These are phyloP conservation scores for Thamnaconus septentrionalis DNA, from an alignment of 2,113 vertebrate genomes.

Conservation along the genomic window DNA sequence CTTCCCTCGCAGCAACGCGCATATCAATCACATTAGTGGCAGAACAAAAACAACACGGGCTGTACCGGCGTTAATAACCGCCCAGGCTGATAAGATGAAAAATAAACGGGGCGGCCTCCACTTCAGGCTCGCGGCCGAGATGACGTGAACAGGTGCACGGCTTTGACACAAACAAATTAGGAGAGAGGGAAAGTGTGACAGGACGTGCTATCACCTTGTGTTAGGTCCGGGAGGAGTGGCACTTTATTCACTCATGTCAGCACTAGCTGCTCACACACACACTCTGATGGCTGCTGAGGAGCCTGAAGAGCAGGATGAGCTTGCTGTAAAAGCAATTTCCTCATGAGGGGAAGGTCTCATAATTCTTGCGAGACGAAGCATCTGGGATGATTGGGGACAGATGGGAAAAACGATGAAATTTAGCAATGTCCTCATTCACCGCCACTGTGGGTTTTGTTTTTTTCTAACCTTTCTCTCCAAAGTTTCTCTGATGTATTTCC, in stretches of 20 bases:
- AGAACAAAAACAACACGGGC: conserved; percentile 35
- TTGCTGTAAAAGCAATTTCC: conserved; percentile 67
- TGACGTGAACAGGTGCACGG: conserved; percentile 29
- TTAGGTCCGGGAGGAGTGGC: conserved; percentile 51
- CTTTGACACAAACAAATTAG: conserved; percentile 53
- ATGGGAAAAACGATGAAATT: conserved; percentile 44
- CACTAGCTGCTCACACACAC: conserved; percentile 36
- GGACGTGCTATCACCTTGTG: conserved; percentile 53
- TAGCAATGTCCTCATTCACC: conserved; percentile 48
- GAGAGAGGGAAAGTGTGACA: conserved; percentile 42
- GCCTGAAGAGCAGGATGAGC: conserved; percentile 46
- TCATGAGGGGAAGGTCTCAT: conserved; percentile 61
- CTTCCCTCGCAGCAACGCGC: conserved; percentile 19
- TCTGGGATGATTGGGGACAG: conserved; percentile 48
- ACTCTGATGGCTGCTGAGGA: conserved; percentile 30
- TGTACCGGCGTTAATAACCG: conserved; percentile 37
- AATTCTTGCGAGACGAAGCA: conserved; percentile 61
- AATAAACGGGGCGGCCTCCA: conserved; percentile 26
- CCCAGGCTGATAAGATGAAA: conserved; percentile 38
- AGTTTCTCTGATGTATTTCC: conserved; percentile 53
- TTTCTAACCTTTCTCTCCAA: conserved; percentile 50
- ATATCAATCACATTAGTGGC: conserved; percentile 49
- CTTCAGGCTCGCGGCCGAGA: conserved; percentile 34
- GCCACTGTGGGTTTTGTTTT: conserved; percentile 26
- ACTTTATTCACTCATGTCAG: conserved; percentile 55